Conservation (phyloP, 2,888 invertebrate species). For the Oeneis ivallda region DNA sequence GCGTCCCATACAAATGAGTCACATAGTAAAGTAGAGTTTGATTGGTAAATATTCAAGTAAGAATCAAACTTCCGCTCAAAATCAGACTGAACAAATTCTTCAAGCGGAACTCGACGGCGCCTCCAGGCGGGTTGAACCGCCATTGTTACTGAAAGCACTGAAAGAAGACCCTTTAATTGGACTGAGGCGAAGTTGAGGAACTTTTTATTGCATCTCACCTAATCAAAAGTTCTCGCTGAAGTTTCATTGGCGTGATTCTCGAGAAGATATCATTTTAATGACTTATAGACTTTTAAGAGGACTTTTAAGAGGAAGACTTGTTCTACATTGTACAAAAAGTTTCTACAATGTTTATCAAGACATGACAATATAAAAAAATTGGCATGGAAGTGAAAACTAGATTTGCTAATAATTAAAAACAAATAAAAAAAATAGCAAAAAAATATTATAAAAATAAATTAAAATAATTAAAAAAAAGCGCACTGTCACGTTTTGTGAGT, state of each 20-base stretch:
- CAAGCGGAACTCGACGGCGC: neutral
- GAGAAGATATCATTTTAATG: slow-evolving; percentile 49
- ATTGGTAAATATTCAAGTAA: too few species aligned
- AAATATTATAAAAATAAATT: too few species aligned
- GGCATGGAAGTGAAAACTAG: too few species aligned
- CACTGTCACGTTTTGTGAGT: too few species aligned
- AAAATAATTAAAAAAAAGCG: too few species aligned
- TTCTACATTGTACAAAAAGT: slow-evolving; percentile 56
- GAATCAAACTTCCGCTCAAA: too few species aligned
- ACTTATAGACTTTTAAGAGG: slow-evolving; percentile 53
- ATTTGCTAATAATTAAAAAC: too few species aligned
- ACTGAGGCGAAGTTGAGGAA: slow-evolving; percentile 50
- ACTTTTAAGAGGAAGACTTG: slow-evolving; percentile 53
- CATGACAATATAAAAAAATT: too few species aligned
- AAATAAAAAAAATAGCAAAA: too few species aligned
- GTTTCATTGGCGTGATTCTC: slow-evolving; percentile 52
- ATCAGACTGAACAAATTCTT: too few species aligned
- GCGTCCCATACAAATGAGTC: too few species aligned
- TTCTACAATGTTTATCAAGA: slow-evolving; percentile 23
- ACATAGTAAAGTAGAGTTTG: too few species aligned
- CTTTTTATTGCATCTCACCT: slow-evolving; percentile 60
- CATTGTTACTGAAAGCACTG: slow-evolving; percentile 13
- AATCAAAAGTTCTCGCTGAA: slow-evolving; percentile 60
- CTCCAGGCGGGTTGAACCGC: neutral
- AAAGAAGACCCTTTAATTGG: slow-evolving; percentile 58